phyloP scores from a whole-genome alignment of 2,113 vertebrate species.

The Caranx ignobilis region DNA sequence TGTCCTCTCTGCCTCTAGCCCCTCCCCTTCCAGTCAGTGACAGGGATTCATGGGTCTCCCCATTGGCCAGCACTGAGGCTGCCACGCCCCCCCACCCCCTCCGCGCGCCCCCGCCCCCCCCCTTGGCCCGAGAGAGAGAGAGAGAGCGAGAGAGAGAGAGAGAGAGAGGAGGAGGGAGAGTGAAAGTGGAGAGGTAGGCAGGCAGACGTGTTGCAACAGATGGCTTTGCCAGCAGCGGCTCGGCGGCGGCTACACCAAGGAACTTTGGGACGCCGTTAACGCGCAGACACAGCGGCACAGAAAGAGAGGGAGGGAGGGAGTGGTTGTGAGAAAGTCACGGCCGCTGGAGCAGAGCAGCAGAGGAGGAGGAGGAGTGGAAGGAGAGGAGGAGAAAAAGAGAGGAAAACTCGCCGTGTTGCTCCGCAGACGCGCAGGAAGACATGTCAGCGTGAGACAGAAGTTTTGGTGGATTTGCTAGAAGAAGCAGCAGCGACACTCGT shows the following conservation, averaged over 20 bases:
- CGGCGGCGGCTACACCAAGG: constrained; percentile 44
- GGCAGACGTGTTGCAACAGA: constrained; percentile 77
- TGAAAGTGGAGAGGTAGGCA: constrained; percentile 69
- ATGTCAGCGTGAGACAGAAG: constrained; percentile 39
- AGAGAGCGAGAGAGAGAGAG: background rate
- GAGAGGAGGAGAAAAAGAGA: background rate
- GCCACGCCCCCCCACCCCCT: constrained; percentile 35
- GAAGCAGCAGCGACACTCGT: constrained; percentile 18
- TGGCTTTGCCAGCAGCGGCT: constrained; percentile 61
- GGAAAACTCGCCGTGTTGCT: constrained; percentile 13
- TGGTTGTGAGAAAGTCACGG: constrained; percentile 17
- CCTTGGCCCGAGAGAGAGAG: background rate
- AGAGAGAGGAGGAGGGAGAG: constrained; percentile 30
- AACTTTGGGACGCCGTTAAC: constrained; percentile 50
- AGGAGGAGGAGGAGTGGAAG: too few species aligned
- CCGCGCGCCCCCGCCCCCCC: background rate
- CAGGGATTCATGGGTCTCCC: constrained; percentile 16
- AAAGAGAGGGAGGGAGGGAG: constrained; percentile 10
- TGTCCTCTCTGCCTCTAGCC: constrained; percentile 26
- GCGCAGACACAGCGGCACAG: background rate
- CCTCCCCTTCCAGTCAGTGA: constrained; percentile 45
- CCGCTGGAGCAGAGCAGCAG: background rate
- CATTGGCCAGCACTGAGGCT: constrained; percentile 34
- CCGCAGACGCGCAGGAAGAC: constrained; percentile 12
- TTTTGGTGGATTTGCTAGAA: constrained; percentile 25